Evolutionary conservation across 2,797 vertebrate species (phyloP).

Genomic region (Calcarius lapponicus): DNA sequence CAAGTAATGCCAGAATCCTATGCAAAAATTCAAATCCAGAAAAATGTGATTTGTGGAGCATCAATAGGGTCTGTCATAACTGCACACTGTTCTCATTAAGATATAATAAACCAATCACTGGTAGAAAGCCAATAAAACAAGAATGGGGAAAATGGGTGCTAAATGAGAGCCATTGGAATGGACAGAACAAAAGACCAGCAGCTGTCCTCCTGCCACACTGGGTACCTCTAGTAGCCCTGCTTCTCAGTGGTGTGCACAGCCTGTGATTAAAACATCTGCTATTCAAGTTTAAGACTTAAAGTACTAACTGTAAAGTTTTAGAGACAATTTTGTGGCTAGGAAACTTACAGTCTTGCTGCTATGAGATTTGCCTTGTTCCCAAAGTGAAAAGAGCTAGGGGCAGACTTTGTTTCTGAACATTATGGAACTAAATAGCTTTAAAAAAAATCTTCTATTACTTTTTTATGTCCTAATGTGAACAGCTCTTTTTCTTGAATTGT

Average conservation of each 20-base stretch:
- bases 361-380: neutral
- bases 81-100: neutral
- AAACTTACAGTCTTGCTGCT: neutral
- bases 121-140: neutral
- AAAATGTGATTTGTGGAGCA: neutral
- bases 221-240: neutral
- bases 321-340: neutral
- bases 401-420: neutral
- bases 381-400: neutral
- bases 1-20: neutral
- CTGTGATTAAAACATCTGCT: neutral
- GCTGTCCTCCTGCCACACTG: neutral
- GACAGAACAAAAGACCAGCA: neutral
- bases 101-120: neutral
- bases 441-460: neutral
- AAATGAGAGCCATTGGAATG: neutral
- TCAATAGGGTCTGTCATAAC: neutral
- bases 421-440: neutral
- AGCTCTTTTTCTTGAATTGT: neutral
- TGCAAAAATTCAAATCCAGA: neutral
- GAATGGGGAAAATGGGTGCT: neutral
- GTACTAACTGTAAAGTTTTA: neutral
- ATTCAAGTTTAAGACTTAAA: neutral
- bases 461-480: neutral
- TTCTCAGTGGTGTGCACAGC: neutral